Evolutionary conservation across 2,888 invertebrate species (phyloP).

Genomic region (Dryocosmus kuriphilus): DNA sequence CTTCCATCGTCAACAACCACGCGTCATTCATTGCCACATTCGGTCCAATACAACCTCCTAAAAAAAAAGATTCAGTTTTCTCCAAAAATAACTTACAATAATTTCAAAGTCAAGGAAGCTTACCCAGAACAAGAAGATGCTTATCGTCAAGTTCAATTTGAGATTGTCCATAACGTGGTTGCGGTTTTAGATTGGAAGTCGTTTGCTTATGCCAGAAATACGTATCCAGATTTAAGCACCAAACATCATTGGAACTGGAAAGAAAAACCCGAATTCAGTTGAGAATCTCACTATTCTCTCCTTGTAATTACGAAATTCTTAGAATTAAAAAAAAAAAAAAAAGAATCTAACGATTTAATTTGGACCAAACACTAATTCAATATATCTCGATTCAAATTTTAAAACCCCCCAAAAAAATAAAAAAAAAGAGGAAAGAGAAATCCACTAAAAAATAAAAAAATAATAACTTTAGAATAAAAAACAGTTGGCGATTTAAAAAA

Average conservation of each 20-base stretch:
- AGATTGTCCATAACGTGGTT: conserved; percentile 95
- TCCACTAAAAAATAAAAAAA: too few relatives aligned
- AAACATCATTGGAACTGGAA: conserved; percentile 88
- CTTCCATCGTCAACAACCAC: conserved; percentile 91
- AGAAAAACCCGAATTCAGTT: not conserved
- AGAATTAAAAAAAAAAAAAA: too few relatives aligned
- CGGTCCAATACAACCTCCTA: conserved; percentile 91
- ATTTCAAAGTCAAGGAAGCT: conserved; percentile 6
- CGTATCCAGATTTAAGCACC: conserved; percentile 90
- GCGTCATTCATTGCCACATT: conserved; percentile 92
- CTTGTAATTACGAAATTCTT: too few relatives aligned
- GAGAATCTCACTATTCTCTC: not conserved
- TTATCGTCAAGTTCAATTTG: conserved; percentile 89
- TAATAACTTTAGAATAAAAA: too few relatives aligned
- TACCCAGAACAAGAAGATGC: conserved; percentile 87
- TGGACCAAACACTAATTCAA: too few relatives aligned
- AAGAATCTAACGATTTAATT: too few relatives aligned
- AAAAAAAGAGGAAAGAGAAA: too few relatives aligned
- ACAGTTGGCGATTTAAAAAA: too few relatives aligned
- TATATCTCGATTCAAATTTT: too few relatives aligned
- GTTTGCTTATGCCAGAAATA: conserved; percentile 88
- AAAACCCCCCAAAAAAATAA: too few relatives aligned
- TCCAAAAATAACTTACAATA: too few relatives aligned
- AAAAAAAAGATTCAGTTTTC: conserved; percentile 11
- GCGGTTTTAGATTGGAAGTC: conserved; percentile 84